phyloP scores from a whole-genome alignment of 2,888 invertebrate genomes.

The Xestoiulus laeticollis region DNA sequence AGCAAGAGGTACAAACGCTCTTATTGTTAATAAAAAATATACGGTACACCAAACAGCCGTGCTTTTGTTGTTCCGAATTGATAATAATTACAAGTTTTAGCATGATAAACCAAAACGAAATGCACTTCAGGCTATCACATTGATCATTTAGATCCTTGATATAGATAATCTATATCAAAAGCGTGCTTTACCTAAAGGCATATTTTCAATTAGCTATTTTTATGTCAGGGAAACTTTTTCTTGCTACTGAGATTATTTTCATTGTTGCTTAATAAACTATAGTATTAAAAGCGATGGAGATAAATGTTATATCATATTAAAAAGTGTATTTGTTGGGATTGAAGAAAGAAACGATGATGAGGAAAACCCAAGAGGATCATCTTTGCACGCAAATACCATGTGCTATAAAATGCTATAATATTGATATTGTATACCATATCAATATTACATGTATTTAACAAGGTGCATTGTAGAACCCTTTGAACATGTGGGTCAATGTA shows the following conservation, averaged over 20 bases:
- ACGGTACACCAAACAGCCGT: not conserved
- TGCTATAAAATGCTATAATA: too few relatives aligned
- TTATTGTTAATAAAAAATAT: not conserved
- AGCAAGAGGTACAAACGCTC: not conserved
- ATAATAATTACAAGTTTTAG: not conserved
- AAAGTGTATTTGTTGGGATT: not conserved
- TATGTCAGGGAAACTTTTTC: not conserved
- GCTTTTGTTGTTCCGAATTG: slow-evolving; percentile 28
- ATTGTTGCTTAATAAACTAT: not conserved
- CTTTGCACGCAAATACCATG: not conserved
- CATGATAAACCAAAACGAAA: not conserved
- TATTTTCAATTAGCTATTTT: not conserved
- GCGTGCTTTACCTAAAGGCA: not conserved
- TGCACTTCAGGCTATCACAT: not conserved
- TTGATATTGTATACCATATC: too few relatives aligned
- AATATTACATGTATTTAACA: too few relatives aligned
- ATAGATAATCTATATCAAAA: not conserved
- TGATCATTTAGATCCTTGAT: not conserved
- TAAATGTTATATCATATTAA: not conserved
- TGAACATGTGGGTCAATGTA: too few relatives aligned
- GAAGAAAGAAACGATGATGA: not conserved
- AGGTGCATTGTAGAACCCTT: too few relatives aligned
- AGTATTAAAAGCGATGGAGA: not conserved
- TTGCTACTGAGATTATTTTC: not conserved
- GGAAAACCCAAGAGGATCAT: not conserved